Evolutionary conservation across 2,113 vertebrate species (phyloP).

Genomic region (Cygnus atratus): DNA sequence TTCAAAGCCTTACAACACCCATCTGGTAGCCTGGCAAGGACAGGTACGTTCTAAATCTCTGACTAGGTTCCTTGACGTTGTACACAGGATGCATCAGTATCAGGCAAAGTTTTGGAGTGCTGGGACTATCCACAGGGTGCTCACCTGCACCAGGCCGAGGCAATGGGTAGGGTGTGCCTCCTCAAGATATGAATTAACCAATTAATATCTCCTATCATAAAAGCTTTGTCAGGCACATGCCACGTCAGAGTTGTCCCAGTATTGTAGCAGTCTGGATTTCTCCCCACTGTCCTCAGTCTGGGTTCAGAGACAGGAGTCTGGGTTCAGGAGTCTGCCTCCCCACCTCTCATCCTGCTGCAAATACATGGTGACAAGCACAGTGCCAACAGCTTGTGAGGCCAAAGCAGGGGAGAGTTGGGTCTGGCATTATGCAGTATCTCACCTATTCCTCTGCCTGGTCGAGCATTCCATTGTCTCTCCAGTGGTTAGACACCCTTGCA

Average conservation of each 20-base stretch:
- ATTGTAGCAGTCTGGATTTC: neutral
- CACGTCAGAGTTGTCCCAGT: neutral
- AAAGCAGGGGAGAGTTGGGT: neutral
- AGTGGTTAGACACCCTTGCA: fast-evolving
- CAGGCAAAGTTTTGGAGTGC: neutral
- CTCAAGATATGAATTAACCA: fast-evolving
- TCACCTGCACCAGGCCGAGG: fast-evolving
- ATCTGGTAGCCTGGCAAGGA: neutral
- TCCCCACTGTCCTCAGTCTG: fast-evolving
- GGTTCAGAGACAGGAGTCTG: neutral
- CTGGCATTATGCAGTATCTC: neutral
- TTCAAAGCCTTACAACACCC: neutral
- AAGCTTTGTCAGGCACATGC: neutral
- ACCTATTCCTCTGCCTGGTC: neutral
- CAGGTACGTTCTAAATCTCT: neutral
- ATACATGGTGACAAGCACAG: neutral
- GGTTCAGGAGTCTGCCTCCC: neutral
- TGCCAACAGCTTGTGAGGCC: neutral
- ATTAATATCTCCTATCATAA: neutral
- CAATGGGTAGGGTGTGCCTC: neutral
- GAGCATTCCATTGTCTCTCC: neutral
- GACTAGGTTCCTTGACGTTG: neutral
- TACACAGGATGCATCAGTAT: fast-evolving
- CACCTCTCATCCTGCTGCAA: neutral
- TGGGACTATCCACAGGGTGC: neutral